Base-by-base conservation (phyloP, 2,888 invertebrate genomes). In the Meiosimyza decipiens region DNA sequence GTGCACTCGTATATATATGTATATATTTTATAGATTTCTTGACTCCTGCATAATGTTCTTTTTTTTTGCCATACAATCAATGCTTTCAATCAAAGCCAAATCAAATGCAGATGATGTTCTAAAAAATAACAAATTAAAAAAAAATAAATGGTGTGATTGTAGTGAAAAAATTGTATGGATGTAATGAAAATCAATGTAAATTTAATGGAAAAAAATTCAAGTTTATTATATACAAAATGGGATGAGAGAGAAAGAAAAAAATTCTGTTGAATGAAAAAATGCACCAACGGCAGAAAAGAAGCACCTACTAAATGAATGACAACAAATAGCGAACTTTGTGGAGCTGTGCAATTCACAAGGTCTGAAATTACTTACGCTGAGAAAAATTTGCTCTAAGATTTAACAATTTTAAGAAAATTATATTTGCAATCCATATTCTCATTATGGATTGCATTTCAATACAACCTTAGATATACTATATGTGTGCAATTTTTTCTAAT, bases 41-140 rank as follows among this genome's bases (percentile, higher is more conserved):
- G 12, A 15, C 33, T 28, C 3, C 40, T 60, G 7, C 15, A 22
- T 51, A 6, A n/a, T 6, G 50, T 28, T 28, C 33, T n/a, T 66
- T 7, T 12, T 12, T 12, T 52, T 15, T 40, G 47, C 6, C 47
- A 7, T 16, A 16, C 69, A 68, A 68, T 68, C 68, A 59, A 22
- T n/a, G 28, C 50, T 68, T 52, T 69, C 72, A 75, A 75, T 75
- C 72, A 75, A 62, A 63, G 71, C 72, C 71, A 63, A 66, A 72
- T 73, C 74, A 73, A 74, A 71, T 66, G 72, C 75, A 74, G 73
- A 69, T 59, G 67, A 55, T 62, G 54, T 62, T 18, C 64, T 59
- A 47, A 33, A 71, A 71, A 50, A 40, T 50, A 66, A 60, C 4
- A 63, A 52, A 72, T 16, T n/a, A 70, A 68, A 73, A 22, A 6